Base-by-base conservation (phyloP, 2,888 invertebrate genomes). In the Andrena praecox region DNA sequence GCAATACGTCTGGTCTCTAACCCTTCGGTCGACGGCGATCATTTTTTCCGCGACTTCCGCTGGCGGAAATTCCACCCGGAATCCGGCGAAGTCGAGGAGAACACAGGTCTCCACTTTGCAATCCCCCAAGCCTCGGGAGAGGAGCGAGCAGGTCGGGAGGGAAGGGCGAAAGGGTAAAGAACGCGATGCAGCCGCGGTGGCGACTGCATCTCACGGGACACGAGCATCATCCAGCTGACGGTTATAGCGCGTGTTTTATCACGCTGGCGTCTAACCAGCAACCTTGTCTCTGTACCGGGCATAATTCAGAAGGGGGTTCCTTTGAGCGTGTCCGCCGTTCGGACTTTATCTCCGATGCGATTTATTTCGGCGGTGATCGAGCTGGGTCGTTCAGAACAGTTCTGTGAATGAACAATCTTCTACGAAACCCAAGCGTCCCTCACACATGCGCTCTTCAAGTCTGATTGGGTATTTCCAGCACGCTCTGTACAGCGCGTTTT, bases 231-330 rank as follows among this genome's bases (percentile, higher is more conserved):
- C 24, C 52, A 42, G 62, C 24, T 52, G 82, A 75, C 74, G 33
- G 35, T 70, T 70, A 75, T 80, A 70, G 75, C 74, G 56, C 66
- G 67, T 81, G 62, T 82, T 81, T 82, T 75, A 81, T 75, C 69
- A 12, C 78, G 67, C 60, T 59, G 59, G 27, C 70, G 66, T 80
- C 69, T 35, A 2, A 66, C 64, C 66, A 64, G 64, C 33, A 71
- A 67, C 70, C 71, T 80, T 50, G 80, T 67, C 54, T 31, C 52
- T 29, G 54, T 62, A 8, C 0, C 20, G 52, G 12, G 50, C 24
- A 60, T 60, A 70, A 70, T 54, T 70, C 69, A 64, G 31, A 80
- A 48, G 54, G 10, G 24, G 16, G 20, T 6, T 66, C n/a, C 67
- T 60, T 33, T 66, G 64, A 70, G 33, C 42, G n/a, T 20, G 31